Conservation (phyloP, 2,113 vertebrate genomes). For the Steatornis caripensis region DNA sequence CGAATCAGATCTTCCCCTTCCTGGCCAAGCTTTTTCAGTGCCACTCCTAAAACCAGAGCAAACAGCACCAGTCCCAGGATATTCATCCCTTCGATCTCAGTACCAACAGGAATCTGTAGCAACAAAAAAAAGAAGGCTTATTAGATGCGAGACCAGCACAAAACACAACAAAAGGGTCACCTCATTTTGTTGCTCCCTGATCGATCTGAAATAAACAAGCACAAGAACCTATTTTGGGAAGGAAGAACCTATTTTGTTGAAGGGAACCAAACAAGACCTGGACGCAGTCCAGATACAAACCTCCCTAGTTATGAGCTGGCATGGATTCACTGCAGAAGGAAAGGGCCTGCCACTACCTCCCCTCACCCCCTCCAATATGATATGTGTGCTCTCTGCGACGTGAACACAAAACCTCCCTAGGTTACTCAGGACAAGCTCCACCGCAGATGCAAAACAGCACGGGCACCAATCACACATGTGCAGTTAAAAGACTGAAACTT, state of each 20-base stretch:
- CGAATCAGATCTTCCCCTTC: conserved; percentile 96
- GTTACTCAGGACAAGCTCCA: not conserved
- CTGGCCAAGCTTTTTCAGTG: conserved; percentile 87
- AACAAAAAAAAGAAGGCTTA: not conserved
- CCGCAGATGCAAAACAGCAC: not conserved
- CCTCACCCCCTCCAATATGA: accelerated
- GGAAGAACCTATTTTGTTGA: not conserved
- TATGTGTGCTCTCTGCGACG: not conserved
- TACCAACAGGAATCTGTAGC: conserved; percentile 83
- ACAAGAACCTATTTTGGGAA: not conserved
- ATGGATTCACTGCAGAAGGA: not conserved
- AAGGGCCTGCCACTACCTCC: not conserved
- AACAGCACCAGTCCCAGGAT: conserved; percentile 95
- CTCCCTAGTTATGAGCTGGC: not conserved
- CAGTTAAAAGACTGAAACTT: not conserved
- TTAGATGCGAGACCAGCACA: not conserved
- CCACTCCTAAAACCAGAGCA: conserved; percentile 92
- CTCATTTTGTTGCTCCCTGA: not conserved
- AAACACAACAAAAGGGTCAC: not conserved
- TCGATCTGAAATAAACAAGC: not conserved
- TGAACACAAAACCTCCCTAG: not conserved
- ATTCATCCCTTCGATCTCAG: conserved; percentile 92
- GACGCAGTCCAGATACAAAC: not conserved
- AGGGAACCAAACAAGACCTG: not conserved
- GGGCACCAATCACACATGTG: accelerated